phyloP scores from a whole-genome alignment of 2,888 invertebrate species.

The Neoscelio sp. region DNA sequence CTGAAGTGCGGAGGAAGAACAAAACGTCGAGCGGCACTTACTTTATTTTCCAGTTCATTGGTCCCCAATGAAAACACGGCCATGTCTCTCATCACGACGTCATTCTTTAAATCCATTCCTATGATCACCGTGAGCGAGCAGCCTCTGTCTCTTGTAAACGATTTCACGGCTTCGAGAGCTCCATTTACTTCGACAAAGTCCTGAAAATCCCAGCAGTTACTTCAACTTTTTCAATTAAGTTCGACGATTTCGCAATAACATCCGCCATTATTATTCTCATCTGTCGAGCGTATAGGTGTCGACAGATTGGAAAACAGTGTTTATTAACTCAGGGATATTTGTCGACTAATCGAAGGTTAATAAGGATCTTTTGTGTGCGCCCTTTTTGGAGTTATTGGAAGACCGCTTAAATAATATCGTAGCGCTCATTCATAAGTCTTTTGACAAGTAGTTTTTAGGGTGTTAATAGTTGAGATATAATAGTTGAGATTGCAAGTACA shows the following conservation, averaged over 20 bases:
- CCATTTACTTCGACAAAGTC: conserved; percentile 84
- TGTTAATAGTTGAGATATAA: too few species aligned
- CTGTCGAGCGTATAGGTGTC: neutral
- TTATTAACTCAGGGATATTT: conserved; percentile 17
- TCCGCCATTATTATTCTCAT: conserved; percentile 42
- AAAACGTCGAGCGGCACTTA: conserved; percentile 71
- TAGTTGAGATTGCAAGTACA: too few species aligned
- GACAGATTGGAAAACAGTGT: neutral
- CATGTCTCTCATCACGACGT: conserved; percentile 85
- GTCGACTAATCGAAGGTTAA: neutral
- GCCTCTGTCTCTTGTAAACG: conserved; percentile 83
- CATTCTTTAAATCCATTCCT: conserved; percentile 85
- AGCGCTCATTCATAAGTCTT: too few species aligned
- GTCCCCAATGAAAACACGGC: conserved; percentile 83
- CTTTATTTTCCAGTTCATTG: conserved; percentile 75
- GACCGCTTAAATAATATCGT: too few species aligned
- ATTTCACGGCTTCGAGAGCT: conserved; percentile 83
- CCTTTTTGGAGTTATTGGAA: neutral
- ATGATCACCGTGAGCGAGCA: conserved; percentile 85
- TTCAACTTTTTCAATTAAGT: conserved; percentile 71
- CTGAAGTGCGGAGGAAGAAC: conserved; percentile 41
- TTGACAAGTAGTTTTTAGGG: too few species aligned
- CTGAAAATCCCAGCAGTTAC: conserved; percentile 77
- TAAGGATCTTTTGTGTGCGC: neutral
- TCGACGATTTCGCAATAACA: conserved; percentile 54